These are phyloP conservation scores for Spizella passerina DNA, from an alignment of 2,797 vertebrate species.

Conservation along the genomic window DNA sequence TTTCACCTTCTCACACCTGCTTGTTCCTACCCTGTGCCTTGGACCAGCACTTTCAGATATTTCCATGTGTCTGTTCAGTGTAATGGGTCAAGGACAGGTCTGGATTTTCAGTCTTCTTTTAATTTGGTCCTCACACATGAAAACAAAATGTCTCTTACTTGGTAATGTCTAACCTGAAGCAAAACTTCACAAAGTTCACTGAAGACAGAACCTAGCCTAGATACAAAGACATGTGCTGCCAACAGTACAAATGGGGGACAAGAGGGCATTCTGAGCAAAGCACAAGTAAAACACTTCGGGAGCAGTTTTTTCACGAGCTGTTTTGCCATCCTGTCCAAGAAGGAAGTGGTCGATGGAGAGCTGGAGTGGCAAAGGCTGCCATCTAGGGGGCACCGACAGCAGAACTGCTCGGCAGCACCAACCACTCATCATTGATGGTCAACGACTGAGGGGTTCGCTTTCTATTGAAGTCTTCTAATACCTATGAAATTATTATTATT, in stretches of 20 bases:
- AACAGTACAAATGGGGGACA: background rate
- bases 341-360: background rate
- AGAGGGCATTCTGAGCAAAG: background rate
- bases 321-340: background rate
- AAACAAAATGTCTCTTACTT: background rate
- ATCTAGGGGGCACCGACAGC: slow-evolving; percentile 12
- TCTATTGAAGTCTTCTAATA: background rate
- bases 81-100: background rate
- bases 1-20: background rate
- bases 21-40: background rate
- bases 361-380: slow-evolving; percentile 17
- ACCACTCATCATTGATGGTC: background rate
- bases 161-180: background rate
- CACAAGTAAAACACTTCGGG: rapidly evolving
- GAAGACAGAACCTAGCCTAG: background rate
- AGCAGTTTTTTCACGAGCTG: background rate
- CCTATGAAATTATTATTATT: background rate
- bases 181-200: background rate
- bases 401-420: background rate
- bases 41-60: background rate
- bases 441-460: background rate
- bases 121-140: background rate
- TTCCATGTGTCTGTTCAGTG: background rate
- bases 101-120: background rate
- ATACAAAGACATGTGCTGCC: background rate